phyloP scores from a whole-genome alignment of 2,113 vertebrate species.

The Edolisoma coerulescens region DNA sequence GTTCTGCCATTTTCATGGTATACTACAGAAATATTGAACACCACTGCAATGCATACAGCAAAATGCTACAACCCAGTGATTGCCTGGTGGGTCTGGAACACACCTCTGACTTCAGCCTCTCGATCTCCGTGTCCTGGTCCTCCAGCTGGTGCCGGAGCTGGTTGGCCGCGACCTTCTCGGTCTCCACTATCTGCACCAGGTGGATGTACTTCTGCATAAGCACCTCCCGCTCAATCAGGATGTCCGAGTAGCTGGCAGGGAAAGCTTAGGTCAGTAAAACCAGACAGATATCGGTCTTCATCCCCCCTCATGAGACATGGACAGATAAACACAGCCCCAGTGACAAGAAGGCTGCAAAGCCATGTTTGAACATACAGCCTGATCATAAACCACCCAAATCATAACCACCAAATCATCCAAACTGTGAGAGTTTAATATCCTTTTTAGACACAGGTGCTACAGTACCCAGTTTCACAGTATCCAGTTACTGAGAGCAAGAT shows the following conservation, averaged over 20 bases:
- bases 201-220: constrained; percentile 86
- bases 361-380: background rate
- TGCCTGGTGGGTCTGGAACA: background rate
- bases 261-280: background rate
- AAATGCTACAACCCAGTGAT: background rate
- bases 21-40: background rate
- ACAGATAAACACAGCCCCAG: background rate
- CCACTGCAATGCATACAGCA: background rate
- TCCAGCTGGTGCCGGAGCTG: constrained; percentile 94
- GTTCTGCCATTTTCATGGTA: background rate
- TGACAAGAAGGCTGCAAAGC: background rate
- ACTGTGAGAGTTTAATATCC: background rate
- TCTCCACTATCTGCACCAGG: constrained; percentile 83
- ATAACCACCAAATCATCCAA: background rate
- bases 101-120: constrained; percentile 95
- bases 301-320: background rate
- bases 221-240: constrained; percentile 82
- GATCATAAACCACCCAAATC: background rate
- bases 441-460: background rate
- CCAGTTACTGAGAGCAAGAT: background rate
- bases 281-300: background rate
- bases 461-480: background rate
- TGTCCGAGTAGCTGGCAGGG: constrained; percentile 77
- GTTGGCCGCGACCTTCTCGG: constrained; percentile 82
- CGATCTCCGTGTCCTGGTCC: constrained; percentile 95